Conservation (phyloP, 2,888 invertebrate genomes). For the Tenthredo livida region DNA sequence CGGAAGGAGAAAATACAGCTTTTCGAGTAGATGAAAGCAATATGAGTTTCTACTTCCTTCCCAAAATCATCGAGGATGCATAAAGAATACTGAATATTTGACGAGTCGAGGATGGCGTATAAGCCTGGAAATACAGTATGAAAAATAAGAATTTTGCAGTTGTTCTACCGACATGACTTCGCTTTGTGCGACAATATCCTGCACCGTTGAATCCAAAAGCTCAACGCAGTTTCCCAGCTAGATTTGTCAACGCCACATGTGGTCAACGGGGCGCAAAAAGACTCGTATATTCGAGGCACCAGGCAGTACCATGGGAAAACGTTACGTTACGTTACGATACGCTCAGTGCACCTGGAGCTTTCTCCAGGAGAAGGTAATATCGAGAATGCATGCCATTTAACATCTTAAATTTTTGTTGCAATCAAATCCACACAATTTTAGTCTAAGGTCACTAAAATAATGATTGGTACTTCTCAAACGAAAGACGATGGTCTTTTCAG, state of each 20-base stretch:
- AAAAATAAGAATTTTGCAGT: not conserved
- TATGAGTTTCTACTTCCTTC: not conserved
- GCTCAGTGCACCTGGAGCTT: conserved; percentile 15
- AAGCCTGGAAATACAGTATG: not conserved
- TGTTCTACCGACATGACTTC: not conserved
- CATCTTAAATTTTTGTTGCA: not conserved
- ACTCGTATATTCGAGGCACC: not conserved
- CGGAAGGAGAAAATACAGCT: not conserved
- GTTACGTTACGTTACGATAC: not conserved
- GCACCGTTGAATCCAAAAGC: not conserved
- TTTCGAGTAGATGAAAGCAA: not conserved
- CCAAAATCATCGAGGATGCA: not conserved
- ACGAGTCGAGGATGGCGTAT: not conserved
- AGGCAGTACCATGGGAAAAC: conserved; percentile 19
- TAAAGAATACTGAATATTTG: not conserved
- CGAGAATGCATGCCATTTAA: not conserved
- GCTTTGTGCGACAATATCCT: not conserved
- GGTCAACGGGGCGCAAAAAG: not conserved
- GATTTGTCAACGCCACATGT: conserved; percentile 37
- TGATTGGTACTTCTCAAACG: not conserved
- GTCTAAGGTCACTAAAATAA: not conserved
- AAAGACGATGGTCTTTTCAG: not conserved
- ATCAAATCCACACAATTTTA: not conserved
- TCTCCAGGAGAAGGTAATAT: not conserved
- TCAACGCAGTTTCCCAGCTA: not conserved